phyloP scores from a whole-genome alignment of 2,888 invertebrate species.

The Theretra japonica region DNA sequence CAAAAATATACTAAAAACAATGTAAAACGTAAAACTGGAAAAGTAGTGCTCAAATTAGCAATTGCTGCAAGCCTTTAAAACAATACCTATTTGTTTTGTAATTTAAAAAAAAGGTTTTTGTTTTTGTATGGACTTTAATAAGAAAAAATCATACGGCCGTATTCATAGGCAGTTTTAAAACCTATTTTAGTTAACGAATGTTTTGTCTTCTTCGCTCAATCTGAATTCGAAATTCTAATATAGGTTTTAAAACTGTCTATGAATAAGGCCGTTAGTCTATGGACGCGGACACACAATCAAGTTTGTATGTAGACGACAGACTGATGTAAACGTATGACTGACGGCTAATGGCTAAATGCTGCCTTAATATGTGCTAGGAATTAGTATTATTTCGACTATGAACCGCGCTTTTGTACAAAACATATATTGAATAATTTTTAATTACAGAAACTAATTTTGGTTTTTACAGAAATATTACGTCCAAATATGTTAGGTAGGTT shows the following conservation, averaged over 20 bases:
- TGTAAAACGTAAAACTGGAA: neutral
- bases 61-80: too few relatives aligned
- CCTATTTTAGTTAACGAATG: too few relatives aligned
- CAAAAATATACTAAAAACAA: neutral
- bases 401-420: slow-evolving; percentile 6
- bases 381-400: neutral
- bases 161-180: too few relatives aligned
- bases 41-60: too few relatives aligned
- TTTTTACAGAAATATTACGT: neutral
- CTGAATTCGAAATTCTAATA: too few relatives aligned
- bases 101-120: too few relatives aligned
- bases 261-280: too few relatives aligned
- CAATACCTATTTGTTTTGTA: too few relatives aligned
- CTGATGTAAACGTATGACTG: slow-evolving; percentile 24
- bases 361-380: slow-evolving; percentile 14
- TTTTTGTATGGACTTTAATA: neutral
- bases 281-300: neutral
- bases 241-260: too few relatives aligned
- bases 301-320: neutral
- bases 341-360: neutral
- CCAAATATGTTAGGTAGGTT: neutral
- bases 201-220: too few relatives aligned
- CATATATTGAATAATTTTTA: neutral
- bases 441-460: too few relatives aligned
- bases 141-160: neutral